These are phyloP conservation scores for Microtus montanus DNA, from an alignment of 2,113 vertebrate species.

Conservation along the genomic window DNA sequence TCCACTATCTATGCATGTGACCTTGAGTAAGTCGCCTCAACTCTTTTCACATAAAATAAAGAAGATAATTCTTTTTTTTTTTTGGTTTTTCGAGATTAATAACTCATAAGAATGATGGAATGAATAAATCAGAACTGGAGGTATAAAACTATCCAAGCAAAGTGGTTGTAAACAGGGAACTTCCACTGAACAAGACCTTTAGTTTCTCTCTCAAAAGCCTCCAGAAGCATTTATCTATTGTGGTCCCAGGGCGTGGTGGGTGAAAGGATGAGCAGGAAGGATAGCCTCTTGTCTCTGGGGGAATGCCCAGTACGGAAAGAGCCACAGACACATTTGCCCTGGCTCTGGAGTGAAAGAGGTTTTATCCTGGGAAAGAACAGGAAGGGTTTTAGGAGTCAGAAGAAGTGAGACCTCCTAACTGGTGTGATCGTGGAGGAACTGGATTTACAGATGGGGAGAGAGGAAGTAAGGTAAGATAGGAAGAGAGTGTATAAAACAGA, in stretches of 20 bases:
- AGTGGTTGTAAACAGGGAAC: background rate
- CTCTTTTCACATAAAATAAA: background rate
- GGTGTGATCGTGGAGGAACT: background rate
- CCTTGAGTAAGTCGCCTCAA: background rate
- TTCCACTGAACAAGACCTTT: background rate
- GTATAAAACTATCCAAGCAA: too few relatives aligned
- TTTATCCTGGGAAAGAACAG: background rate
- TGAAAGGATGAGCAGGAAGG: background rate
- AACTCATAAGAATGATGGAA: fast-evolving
- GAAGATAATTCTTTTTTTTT: background rate
- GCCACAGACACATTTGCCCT: too few relatives aligned
- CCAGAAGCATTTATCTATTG: background rate
- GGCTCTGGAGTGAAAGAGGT: background rate
- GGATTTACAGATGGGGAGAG: background rate
- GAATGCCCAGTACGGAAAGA: background rate
- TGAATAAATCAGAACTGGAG: background rate
- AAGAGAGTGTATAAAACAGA: background rate
- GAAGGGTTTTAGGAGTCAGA: background rate
- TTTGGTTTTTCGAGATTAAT: background rate
- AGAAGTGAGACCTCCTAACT: background rate
- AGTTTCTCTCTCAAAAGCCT: background rate
- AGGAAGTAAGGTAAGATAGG: background rate
- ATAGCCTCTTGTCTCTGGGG: fast-evolving
- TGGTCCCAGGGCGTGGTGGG: fast-evolving
- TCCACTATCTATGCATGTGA: background rate